Evolutionary conservation across 2,797 vertebrate species (phyloP).

Genomic region (Tapera naevia): DNA sequence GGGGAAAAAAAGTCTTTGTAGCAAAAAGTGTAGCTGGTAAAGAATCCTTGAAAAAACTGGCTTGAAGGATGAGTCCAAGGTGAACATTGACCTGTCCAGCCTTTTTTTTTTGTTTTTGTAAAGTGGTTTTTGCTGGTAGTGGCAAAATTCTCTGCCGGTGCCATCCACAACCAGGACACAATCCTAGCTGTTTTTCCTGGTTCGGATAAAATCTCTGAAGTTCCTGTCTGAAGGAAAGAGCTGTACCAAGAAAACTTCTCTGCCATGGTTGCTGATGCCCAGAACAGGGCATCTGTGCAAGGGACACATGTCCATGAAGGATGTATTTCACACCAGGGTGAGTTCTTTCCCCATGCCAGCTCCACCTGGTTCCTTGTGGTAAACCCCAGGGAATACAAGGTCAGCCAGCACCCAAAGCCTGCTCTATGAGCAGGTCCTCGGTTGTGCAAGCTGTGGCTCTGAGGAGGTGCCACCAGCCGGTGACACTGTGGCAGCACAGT

Average conservation of each 20-base stretch:
- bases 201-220: not conserved
- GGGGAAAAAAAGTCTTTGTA: not conserved
- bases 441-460: not conserved
- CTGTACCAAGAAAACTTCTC: not conserved
- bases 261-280: constrained; percentile 23
- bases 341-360: not conserved
- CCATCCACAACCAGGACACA: not conserved
- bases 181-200: not conserved
- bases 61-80: not conserved
- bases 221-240: not conserved
- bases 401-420: not conserved
- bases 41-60: not conserved
- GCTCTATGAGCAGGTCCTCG: not conserved
- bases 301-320: fast-evolving
- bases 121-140: not conserved
- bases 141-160: not conserved
- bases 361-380: not conserved
- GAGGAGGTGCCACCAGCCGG: not conserved
- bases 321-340: not conserved
- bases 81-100: not conserved
- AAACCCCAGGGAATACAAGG: not conserved
- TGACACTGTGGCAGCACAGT: not conserved
- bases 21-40: not conserved
- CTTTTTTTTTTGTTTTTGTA: too few species aligned
- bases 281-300: not conserved